These are phyloP conservation scores for Drosophila takahashii DNA, from an alignment of 1,140 invertebrate species.

Conservation along the genomic window DNA sequence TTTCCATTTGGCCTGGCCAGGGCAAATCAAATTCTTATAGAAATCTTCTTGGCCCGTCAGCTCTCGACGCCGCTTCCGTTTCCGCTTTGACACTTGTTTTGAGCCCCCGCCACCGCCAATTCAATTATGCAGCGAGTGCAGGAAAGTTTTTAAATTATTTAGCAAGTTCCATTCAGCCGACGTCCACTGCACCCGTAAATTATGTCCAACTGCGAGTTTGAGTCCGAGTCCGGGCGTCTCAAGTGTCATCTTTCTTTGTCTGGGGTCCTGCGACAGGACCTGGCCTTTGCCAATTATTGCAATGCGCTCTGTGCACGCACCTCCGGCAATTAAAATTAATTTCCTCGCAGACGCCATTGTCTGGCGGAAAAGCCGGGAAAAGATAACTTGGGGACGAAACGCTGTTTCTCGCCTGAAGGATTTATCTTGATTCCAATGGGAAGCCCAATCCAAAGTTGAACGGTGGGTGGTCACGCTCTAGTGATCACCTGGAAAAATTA, in stretches of 20 bases:
- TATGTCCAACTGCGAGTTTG: slow-evolving; percentile 38
- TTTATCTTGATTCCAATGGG: slow-evolving; percentile 42
- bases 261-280: slow-evolving; percentile 23
- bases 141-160: slow-evolving; percentile 73
- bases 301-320: slow-evolving; percentile 50
- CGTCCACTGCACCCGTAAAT: slow-evolving; percentile 39
- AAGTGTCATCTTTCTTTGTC: slow-evolving; percentile 73
- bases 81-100: slow-evolving; percentile 81
- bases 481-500: neutral
- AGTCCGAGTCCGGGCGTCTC: slow-evolving; percentile 43
- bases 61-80: slow-evolving; percentile 64
- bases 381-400: slow-evolving; percentile 37
- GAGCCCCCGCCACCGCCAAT: slow-evolving; percentile 37
- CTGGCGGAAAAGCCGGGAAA: slow-evolving; percentile 35
- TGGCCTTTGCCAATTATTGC: slow-evolving; percentile 67
- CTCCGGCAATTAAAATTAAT: slow-evolving; percentile 75
- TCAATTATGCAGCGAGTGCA: slow-evolving; percentile 69
- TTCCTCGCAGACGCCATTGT: slow-evolving; percentile 58
- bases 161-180: slow-evolving; percentile 45
- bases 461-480: slow-evolving; percentile 16
- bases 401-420: slow-evolving; percentile 46
- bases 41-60: slow-evolving; percentile 50
- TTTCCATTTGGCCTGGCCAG: slow-evolving; percentile 25
- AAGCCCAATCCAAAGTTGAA: neutral
- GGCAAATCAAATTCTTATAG: slow-evolving; percentile 77